These are phyloP conservation scores for Ellobium chinense DNA, from an alignment of 2,888 invertebrate genomes.

Conservation along the genomic window DNA sequence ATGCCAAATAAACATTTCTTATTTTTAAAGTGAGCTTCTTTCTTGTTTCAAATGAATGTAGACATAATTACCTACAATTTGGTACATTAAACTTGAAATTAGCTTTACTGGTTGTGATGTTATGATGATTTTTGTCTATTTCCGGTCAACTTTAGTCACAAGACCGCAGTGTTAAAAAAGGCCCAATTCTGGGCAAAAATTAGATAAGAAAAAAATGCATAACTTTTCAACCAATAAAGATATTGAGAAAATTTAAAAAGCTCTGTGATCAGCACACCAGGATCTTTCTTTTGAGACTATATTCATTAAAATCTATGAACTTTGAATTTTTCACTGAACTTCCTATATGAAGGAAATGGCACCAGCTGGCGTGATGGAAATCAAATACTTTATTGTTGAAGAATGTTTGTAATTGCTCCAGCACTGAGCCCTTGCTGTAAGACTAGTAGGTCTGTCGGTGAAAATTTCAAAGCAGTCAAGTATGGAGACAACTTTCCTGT, in stretches of 20 bases:
- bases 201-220: not conserved
- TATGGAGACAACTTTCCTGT: not conserved
- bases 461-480: not conserved
- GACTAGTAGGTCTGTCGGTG: not conserved
- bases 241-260: conserved; percentile 1
- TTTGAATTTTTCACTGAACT: not conserved
- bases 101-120: not conserved
- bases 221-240: conserved; percentile 6
- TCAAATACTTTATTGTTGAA: not conserved
- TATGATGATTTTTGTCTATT: not conserved
- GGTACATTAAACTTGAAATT: not conserved
- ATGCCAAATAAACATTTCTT: not conserved
- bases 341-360: not conserved
- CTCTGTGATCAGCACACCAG: not conserved
- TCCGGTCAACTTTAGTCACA: not conserved
- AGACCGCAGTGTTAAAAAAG: not conserved
- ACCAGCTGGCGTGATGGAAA: not conserved
- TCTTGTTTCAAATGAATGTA: not conserved
- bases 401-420: not conserved
- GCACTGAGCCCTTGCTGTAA: not conserved
- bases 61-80: not conserved
- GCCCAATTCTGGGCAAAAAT: not conserved
- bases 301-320: not conserved
- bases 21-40: not conserved
- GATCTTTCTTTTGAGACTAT: not conserved